Percentiles rank a stretch among this genome's conserved stretches.
Conservation (phyloP, 2,888 invertebrate genomes). For the Amiota mariae region DNA sequence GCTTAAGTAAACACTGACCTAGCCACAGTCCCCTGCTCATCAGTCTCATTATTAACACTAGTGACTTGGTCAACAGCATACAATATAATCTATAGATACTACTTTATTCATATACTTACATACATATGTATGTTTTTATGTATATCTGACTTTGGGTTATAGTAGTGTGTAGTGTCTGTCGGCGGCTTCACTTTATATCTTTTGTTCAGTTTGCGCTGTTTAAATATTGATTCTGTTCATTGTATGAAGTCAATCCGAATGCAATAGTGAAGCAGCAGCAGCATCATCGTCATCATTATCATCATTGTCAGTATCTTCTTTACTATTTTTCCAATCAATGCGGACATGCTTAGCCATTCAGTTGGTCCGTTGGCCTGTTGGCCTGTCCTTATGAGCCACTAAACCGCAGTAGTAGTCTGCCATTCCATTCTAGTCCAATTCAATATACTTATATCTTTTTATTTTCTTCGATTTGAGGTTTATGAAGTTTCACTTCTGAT, state of each 20-base stretch:
- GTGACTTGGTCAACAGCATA: too few relatives aligned
- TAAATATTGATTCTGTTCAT: conserved; percentile 57
- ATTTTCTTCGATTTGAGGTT: conserved; percentile 5
- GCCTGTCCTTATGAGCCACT: neutral
- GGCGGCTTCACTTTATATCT: conserved; percentile 67
- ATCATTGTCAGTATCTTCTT: too few relatives aligned
- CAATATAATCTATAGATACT: too few relatives aligned
- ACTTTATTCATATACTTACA: too few relatives aligned
- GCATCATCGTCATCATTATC: too few relatives aligned
- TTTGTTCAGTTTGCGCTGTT: conserved; percentile 65
- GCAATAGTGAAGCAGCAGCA: too few relatives aligned
- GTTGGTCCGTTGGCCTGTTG: neutral
- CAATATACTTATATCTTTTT: conserved; percentile 18
- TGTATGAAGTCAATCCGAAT: too few relatives aligned
- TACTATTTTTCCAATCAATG: conserved; percentile 18
- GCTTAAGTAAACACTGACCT: too few relatives aligned
- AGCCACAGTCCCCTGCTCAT: too few relatives aligned
- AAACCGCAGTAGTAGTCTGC: neutral
- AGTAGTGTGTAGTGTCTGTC: conserved; percentile 29
- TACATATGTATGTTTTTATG: too few relatives aligned
- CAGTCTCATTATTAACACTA: too few relatives aligned
- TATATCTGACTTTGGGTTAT: too few relatives aligned
- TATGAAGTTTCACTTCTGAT: neutral
- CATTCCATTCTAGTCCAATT: conserved; percentile 18
- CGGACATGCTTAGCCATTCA: conserved; percentile 28